Evolutionary conservation across 2,888 invertebrate species (phyloP).

Genomic region (Disparrhopalites patrizii): DNA sequence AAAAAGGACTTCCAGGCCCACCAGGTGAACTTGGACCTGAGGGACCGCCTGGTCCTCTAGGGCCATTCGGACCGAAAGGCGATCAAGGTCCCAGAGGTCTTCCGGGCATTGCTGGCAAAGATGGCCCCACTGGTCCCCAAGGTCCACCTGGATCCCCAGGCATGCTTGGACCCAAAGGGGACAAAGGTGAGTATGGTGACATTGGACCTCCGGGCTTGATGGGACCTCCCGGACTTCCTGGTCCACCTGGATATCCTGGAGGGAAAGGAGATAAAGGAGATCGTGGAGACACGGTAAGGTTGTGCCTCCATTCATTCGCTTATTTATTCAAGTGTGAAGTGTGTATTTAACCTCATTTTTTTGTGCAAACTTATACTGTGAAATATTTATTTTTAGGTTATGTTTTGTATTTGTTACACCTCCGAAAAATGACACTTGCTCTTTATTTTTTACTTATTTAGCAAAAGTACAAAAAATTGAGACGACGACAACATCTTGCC

Average conservation of each 20-base stretch:
- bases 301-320: no score
- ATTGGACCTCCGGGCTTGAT: slow-evolving; percentile 74
- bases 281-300: slow-evolving; percentile 84
- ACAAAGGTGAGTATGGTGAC: slow-evolving; percentile 82
- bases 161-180: slow-evolving; percentile 78
- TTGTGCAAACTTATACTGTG: no score
- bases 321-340: no score
- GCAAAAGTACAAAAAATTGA: slow-evolving; percentile 79
- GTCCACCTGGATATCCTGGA: slow-evolving; percentile 64
- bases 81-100: slow-evolving; percentile 25
- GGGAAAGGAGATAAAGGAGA: slow-evolving; percentile 87
- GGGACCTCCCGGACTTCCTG: slow-evolving; percentile 40
- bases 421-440: no score
- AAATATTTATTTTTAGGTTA: neutral
- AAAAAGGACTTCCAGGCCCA: slow-evolving; percentile 64
- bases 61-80: slow-evolving; percentile 39
- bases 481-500: slow-evolving; percentile 62
- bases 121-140: slow-evolving; percentile 77
- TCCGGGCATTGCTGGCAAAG: slow-evolving; percentile 60
- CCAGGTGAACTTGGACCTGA: slow-evolving; percentile 56
- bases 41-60: slow-evolving; percentile 49
- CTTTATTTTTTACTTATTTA: slow-evolving; percentile 27
- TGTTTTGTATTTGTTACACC: neutral
- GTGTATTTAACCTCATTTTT: no score
- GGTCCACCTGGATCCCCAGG: slow-evolving; percentile 55